A percentile compares a stretch with the other conserved stretches of the same genome.
phyloP scores from a whole-genome alignment of 2,113 vertebrate species.

The Odontophorus gujanensis region DNA sequence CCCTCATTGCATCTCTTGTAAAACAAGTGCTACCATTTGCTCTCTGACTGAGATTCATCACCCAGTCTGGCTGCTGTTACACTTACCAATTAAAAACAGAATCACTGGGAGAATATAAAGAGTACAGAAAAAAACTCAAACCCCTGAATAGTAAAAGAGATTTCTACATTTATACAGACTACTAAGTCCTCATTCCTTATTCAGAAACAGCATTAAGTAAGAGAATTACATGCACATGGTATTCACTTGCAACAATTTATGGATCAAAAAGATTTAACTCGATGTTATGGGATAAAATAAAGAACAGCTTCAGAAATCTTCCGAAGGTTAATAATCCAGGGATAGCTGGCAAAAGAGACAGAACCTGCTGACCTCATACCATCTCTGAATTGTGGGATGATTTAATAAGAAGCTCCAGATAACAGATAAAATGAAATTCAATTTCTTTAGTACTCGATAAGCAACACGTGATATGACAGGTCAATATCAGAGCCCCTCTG shows the following conservation, averaged over 20 bases:
- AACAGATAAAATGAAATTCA: conserved; percentile 69
- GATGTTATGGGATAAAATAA: conserved; percentile 45
- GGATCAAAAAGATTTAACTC: conserved; percentile 50
- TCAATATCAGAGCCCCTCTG: conserved; percentile 61
- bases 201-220: not conserved
- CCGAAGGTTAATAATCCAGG: conserved; percentile 59
- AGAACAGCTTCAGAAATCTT: conserved; percentile 49
- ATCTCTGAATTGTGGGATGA: conserved; percentile 59
- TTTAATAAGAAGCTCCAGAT: conserved; percentile 73
- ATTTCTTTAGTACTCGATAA: conserved; percentile 71
- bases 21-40: not conserved
- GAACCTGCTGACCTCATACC: conserved; percentile 58
- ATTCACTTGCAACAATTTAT: not conserved
- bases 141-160: not conserved
- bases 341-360: conserved; percentile 28
- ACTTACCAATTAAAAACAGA: not conserved
- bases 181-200: not conserved
- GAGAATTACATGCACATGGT: not conserved
- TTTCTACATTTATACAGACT: not conserved
- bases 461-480: conserved; percentile 41
- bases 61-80: not conserved
- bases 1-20: not conserved
- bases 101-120: not conserved
- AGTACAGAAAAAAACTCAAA: not conserved
- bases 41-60: not conserved